Evolutionary conservation across 2,888 invertebrate species (phyloP).

Genomic region (Ichneumoninae sp.): DNA sequence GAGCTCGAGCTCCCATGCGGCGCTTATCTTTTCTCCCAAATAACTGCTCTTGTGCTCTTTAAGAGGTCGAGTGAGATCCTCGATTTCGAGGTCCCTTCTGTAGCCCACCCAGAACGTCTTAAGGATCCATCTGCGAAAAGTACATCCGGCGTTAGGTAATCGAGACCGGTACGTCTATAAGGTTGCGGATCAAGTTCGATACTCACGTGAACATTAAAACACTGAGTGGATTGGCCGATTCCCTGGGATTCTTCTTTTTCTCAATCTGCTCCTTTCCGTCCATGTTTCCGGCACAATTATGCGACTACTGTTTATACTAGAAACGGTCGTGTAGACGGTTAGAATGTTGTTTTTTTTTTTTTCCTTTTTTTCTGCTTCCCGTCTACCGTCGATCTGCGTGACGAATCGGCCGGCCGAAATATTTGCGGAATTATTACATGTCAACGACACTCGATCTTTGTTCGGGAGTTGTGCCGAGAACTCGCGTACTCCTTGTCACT

Average conservation of each 20-base stretch:
- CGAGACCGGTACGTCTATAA: neutral
- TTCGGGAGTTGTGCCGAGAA: neutral
- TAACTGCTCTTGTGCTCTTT: slow-evolving; percentile 89
- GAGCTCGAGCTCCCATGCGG: slow-evolving; percentile 87
- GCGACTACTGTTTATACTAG: neutral
- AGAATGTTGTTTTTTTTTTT: slow-evolving; percentile 30
- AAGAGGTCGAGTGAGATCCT: slow-evolving; percentile 89
- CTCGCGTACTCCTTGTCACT: slow-evolving; percentile 9
- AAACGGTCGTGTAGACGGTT: slow-evolving; percentile 3
- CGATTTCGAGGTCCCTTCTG: slow-evolving; percentile 88
- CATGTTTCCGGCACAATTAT: slow-evolving; percentile 70
- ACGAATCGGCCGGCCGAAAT: neutral
- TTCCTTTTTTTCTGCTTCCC: neutral
- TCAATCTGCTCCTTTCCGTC: slow-evolving; percentile 79
- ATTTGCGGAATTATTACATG: neutral
- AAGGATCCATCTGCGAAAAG: slow-evolving; percentile 88
- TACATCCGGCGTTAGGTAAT: neutral
- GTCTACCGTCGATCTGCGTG: neutral
- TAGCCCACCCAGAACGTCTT: slow-evolving; percentile 89
- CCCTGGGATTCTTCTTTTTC: slow-evolving; percentile 85
- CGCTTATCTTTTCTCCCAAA: slow-evolving; percentile 88
- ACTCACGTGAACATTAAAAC: slow-evolving; percentile 86
- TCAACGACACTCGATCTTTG: neutral
- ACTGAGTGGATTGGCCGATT: slow-evolving; percentile 86
- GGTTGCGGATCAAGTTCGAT: neutral